Evolutionary conservation across 2,113 vertebrate species (phyloP), one percentile per base, ranked within the genome.

Genomic region (Sphyrna mokarran): DNA sequence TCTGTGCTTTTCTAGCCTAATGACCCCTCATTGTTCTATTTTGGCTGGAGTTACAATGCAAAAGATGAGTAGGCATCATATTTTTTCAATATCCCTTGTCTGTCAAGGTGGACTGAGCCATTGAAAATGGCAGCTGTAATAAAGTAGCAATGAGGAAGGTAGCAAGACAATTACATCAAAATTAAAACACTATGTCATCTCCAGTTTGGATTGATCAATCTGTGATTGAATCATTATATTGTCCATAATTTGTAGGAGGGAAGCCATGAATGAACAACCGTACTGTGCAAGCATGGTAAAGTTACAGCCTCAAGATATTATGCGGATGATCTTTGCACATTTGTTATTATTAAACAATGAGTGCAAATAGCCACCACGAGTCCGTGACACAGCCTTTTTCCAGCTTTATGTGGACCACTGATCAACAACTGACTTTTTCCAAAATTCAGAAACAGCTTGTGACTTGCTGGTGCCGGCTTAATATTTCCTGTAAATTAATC

Each of bases 401-500:
- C 54, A 61, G 87, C 61, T 61, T 90, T 87, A 54, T 1, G 11
- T 54, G 37, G 29, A 33, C 4, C 13, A 33, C 54, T 61, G 14
- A 33, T 29, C 48, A 90, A 61, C 13, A 33, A 3, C 11, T 33
- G 26, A 14, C 29, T 90, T 90, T 90, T 90, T 14, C 10, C 54
- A 90, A 90, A 90, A 29, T 90, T 90, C 54, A 90, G 33, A 89
- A 87, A 87, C 43, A 89, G 6, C 86, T 89, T 58, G 54, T 33
- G 48, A 61, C 54, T 61, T 90, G 54, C 29, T 61, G 29, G 6
- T n/a, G 54, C 26, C 61, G 54, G n/a, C 87, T 90, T 18, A 90
- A 54, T 58, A 90, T 90, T 90, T 90, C 91, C 91, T 94, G 66
- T 69, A 94, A 94, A 69, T 94, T 94, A 94, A 94, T 43, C 63